Evolutionary conservation across 2,888 invertebrate species (phyloP).

Genomic region (Epinotia brunnichana): DNA sequence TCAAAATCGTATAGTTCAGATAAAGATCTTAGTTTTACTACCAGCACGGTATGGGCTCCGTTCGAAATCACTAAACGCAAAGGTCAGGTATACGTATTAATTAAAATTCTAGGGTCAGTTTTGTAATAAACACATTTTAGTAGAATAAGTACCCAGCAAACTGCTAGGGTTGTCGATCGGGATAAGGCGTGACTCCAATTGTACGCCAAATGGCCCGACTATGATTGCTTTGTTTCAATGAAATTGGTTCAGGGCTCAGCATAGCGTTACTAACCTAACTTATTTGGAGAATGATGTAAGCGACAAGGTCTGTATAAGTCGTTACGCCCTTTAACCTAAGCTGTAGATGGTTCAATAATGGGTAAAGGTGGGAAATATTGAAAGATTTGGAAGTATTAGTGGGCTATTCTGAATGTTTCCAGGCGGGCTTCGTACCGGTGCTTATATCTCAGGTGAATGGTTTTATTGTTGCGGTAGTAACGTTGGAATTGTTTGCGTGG

Average conservation of each 20-base stretch:
- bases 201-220: constrained; percentile 28
- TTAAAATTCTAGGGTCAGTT: background rate
- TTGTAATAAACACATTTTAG: background rate
- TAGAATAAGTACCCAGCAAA: constrained; percentile 3
- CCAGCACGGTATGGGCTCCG: no score
- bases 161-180: constrained; percentile 20
- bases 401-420: background rate
- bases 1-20: no score
- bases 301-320: background rate
- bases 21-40: no score
- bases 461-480: background rate
- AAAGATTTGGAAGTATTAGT: background rate
- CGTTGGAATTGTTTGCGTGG: no score
- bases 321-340: background rate
- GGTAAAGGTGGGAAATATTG: constrained; percentile 18
- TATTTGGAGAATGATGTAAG: background rate
- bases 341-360: constrained; percentile 5
- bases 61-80: no score
- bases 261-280: background rate
- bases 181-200: constrained; percentile 13
- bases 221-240: constrained; percentile 41
- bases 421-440: background rate
- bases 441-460: background rate
- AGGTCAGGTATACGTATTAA: no score
- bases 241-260: constrained; percentile 25